These are phyloP conservation scores for Vimba vimba DNA, from an alignment of 2,113 vertebrate genomes.

Conservation along the genomic window DNA sequence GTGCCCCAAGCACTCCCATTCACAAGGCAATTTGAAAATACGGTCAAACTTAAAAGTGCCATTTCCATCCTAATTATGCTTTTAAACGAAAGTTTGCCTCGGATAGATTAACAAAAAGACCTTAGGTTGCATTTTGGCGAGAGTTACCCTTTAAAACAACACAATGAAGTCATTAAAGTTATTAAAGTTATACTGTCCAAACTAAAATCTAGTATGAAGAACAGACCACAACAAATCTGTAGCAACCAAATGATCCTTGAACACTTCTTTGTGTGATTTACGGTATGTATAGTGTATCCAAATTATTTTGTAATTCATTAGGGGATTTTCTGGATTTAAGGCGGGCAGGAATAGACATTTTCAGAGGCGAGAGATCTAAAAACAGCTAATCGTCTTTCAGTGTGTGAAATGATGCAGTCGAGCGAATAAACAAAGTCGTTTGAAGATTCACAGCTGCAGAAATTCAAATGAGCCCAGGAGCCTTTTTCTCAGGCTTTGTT, in stretches of 20 bases:
- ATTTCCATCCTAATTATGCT: no score
- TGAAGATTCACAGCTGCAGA: constrained; percentile 70
- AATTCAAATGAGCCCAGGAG: constrained; percentile 64
- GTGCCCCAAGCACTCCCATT: no score
- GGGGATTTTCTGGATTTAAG: constrained; percentile 53
- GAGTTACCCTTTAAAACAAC: not conserved
- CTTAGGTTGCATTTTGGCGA: no score
- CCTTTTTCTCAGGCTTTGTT: constrained; percentile 65
- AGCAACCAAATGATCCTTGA: constrained; percentile 41
- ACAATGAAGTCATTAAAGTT: not conserved
- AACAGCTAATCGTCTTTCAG: constrained; percentile 61
- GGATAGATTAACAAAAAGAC: no score
- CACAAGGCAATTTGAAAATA: no score
- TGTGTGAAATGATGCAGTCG: constrained; percentile 65
- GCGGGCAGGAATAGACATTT: constrained; percentile 71
- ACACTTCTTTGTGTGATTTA: not conserved
- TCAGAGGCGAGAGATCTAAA: constrained; percentile 47
- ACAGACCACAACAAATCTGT: constrained; percentile 18
- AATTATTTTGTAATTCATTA: constrained; percentile 64
- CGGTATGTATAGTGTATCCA: constrained; percentile 55
- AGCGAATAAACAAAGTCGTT: constrained; percentile 64
- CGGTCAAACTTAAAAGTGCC: no score
- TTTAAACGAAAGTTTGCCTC: no score
- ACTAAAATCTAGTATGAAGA: constrained; percentile 59
- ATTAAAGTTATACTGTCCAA: not conserved